Percentiles rank a stretch among this genome's conserved stretches.
These are phyloP conservation scores for Chloromyia formosa DNA, from an alignment of 2,888 invertebrate genomes.

Conservation along the genomic window DNA sequence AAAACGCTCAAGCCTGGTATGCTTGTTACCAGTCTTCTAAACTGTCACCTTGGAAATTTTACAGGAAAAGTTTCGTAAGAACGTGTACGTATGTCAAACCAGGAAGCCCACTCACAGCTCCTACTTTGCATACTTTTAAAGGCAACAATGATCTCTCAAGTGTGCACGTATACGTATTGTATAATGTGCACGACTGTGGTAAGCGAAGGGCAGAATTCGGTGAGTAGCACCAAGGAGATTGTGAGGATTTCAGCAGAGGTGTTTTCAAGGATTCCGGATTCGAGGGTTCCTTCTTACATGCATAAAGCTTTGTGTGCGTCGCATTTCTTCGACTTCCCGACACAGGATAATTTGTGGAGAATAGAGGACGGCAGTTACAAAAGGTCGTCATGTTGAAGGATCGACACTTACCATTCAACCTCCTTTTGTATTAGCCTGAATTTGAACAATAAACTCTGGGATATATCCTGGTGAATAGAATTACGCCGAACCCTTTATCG, in stretches of 20 bases:
- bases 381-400: constrained; percentile 45
- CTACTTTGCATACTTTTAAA: constrained; percentile 14
- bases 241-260: constrained; percentile 14
- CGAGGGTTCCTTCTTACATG: not conserved
- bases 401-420: constrained; percentile 49
- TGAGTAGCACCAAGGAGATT: not conserved
- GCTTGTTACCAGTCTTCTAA: constrained; percentile 16
- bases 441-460: constrained; percentile 48
- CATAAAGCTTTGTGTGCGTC: not conserved
- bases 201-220: not conserved
- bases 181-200: not conserved
- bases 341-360: constrained; percentile 44
- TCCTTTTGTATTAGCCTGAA: constrained; percentile 45
- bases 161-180: not conserved
- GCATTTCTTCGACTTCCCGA: constrained; percentile 7
- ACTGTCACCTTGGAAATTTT: constrained; percentile 35
- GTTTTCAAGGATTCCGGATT: not conserved
- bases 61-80: constrained; percentile 21
- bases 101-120: constrained; percentile 4
- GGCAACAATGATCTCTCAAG: constrained; percentile 34
- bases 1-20: constrained; percentile 28
- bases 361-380: constrained; percentile 44
- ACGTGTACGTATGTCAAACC: not conserved
- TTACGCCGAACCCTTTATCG: constrained; percentile 33
- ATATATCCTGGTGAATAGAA: constrained; percentile 46